phyloP scores from a whole-genome alignment of 2,797 vertebrate genomes.

The Sebastes itinus region DNA sequence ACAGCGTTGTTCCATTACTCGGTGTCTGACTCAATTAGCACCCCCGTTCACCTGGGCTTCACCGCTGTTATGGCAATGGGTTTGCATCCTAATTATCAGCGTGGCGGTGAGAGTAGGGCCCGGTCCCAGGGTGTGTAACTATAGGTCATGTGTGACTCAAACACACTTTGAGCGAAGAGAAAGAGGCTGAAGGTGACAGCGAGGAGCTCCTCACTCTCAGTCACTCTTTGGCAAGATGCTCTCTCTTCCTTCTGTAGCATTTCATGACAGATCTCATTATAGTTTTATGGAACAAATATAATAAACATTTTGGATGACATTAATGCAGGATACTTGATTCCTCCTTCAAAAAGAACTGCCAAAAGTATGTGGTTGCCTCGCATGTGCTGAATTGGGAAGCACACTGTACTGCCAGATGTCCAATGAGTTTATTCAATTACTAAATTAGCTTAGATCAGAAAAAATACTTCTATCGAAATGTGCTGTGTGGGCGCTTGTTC shows the following conservation, averaged over 20 bases:
- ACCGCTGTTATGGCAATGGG: background rate
- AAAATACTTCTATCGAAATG: background rate
- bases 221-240: background rate
- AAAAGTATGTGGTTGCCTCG: background rate
- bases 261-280: background rate
- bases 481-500: background rate
- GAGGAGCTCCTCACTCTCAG: background rate
- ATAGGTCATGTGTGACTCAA: background rate
- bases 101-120: background rate
- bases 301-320: background rate
- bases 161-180: background rate
- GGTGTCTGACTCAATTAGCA: slow-evolving; percentile 8
- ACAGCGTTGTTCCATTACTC: slow-evolving; percentile 11
- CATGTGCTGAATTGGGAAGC: background rate
- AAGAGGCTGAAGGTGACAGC: slow-evolving; percentile 4
- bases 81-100: slow-evolving; percentile 15
- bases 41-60: slow-evolving; percentile 23
- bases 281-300: background rate
- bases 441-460: background rate
- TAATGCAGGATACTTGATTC: background rate
- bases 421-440: background rate
- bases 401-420: background rate
- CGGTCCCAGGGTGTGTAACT: background rate
- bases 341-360: background rate
- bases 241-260: background rate